Percentiles rank a stretch among this genome's conserved stretches.
Evolutionary conservation across 2,113 vertebrate species (phyloP).

Genomic region (Electrona antarctica): DNA sequence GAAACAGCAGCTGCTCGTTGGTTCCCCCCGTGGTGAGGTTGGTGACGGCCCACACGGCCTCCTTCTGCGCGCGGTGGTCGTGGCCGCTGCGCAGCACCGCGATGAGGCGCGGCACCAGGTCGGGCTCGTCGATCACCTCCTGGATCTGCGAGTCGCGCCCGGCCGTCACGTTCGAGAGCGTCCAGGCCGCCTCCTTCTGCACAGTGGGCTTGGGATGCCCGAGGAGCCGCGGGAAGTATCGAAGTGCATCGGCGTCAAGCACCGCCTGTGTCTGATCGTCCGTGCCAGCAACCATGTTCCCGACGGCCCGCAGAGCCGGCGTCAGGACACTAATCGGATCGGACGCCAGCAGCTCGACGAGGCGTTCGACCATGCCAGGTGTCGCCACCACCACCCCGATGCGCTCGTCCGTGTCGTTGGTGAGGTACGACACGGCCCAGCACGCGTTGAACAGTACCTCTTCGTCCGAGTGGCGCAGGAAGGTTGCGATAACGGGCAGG

Average conservation of each 20-base stretch:
- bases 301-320: conserved; percentile 89
- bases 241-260: conserved; percentile 90
- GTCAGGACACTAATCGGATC: conserved; percentile 60
- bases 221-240: conserved; percentile 89
- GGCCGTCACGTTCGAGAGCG: conserved; percentile 93
- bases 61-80: conserved; percentile 91
- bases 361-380: too few species aligned
- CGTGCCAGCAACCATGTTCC: conserved; percentile 92
- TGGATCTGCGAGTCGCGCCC: conserved; percentile 93
- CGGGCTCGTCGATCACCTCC: conserved; percentile 89
- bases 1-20: too few species aligned
- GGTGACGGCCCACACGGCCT: conserved; percentile 93
- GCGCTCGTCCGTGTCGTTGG: too few species aligned
- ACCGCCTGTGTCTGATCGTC: conserved; percentile 93
- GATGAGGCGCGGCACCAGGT: background rate
- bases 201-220: conserved; percentile 83
- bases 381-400: too few species aligned
- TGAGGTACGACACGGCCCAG: too few species aligned
- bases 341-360: too few species aligned
- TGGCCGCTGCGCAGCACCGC: conserved; percentile 71
- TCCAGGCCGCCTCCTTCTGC: conserved; percentile 89
- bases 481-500: too few species aligned
- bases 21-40: conserved; percentile 91
- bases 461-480: too few species aligned
- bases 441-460: too few species aligned